Conservation (phyloP, 1,140 invertebrate species). For the Euschistus heros region DNA sequence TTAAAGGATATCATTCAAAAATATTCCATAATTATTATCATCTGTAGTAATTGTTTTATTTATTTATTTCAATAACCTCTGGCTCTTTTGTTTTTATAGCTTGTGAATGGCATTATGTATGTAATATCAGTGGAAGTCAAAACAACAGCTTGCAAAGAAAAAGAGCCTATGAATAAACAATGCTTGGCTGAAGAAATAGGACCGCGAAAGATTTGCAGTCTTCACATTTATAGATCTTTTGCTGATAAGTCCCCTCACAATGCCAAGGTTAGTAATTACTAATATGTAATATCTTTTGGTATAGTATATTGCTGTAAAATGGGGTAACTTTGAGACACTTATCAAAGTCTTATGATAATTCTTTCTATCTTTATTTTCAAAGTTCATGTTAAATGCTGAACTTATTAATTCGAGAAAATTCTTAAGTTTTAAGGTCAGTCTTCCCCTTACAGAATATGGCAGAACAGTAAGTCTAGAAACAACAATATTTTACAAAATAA, state of each 20-base stretch:
- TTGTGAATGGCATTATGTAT: conserved; percentile 30
- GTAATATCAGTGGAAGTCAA: conserved; percentile 22
- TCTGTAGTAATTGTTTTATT: too few relatives aligned
- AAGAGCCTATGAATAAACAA: conserved; percentile 9
- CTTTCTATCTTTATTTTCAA: too few relatives aligned
- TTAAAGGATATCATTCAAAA: neutral
- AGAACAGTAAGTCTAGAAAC: too few relatives aligned
- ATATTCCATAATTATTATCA: neutral
- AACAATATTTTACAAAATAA: too few relatives aligned
- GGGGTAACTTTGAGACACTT: too few relatives aligned
- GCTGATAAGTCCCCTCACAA: conserved; percentile 27
- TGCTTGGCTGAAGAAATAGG: conserved; percentile 19
- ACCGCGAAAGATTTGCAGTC: conserved; percentile 24
- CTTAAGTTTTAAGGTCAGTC: too few relatives aligned
- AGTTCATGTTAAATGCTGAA: too few relatives aligned
- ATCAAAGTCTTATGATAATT: too few relatives aligned
- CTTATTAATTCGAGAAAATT: too few relatives aligned
- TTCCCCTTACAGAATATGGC: too few relatives aligned
- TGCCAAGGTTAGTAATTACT: conserved; percentile 23
- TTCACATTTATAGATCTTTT: conserved; percentile 25
- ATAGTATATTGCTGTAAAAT: neutral
- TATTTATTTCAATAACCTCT: neutral
- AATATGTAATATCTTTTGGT: neutral
- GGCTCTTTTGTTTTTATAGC: conserved; percentile 10
- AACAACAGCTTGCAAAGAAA: conserved; percentile 23